phyloP scores from a whole-genome alignment of 2,797 vertebrate species.

The Hybognathus amarus region DNA sequence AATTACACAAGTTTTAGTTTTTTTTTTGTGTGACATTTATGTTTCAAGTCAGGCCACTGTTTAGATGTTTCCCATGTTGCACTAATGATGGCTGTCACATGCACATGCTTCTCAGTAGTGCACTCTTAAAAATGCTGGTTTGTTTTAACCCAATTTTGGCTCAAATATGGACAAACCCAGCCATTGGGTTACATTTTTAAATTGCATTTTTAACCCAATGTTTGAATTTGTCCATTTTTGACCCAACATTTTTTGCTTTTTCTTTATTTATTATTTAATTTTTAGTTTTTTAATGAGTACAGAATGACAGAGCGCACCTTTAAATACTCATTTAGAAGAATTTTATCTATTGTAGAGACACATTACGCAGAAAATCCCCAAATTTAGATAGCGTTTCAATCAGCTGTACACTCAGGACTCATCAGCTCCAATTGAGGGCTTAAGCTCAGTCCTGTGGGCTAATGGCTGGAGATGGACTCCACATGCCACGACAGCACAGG shows the following conservation, averaged over 20 bases:
- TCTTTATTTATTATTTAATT: not conserved
- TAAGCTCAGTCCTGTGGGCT: slow-evolving; percentile 66
- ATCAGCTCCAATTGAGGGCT: slow-evolving; percentile 60
- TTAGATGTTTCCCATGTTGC: not conserved
- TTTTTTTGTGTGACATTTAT: no score
- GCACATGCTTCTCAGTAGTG: not conserved
- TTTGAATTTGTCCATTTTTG: no score
- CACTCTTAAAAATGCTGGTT: no score
- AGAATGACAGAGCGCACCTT: not conserved
- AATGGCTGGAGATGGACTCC: slow-evolving; percentile 57
- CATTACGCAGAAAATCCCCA: not conserved
- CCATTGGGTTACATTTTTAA: no score
- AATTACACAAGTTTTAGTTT: not conserved
- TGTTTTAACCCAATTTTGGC: no score
- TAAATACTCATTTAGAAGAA: not conserved
- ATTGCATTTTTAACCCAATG: no score
- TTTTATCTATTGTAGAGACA: not conserved
- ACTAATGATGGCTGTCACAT: not conserved
- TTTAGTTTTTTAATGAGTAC: not conserved
- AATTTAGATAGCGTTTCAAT: slow-evolving; percentile 31
- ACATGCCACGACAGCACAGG: slow-evolving; percentile 66
- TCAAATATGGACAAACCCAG: no score
- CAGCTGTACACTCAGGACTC: slow-evolving; percentile 47
- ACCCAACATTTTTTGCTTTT: not conserved
- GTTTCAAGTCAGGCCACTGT: not conserved